Base-by-base conservation (phyloP, 2,797 vertebrate genomes). In the Gambusia yucatana region DNA sequence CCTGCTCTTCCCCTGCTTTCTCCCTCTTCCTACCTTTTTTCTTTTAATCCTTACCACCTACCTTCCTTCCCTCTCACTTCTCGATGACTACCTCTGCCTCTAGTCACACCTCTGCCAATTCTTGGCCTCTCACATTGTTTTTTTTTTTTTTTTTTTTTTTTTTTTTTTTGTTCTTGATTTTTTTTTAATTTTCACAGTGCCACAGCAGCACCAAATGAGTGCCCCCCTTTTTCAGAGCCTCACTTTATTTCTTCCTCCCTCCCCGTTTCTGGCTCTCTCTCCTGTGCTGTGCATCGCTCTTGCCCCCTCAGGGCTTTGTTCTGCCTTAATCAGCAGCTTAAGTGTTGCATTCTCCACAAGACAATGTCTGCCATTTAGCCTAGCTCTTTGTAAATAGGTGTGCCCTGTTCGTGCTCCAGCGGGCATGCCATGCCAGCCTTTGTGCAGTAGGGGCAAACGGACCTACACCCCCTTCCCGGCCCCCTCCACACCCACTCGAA, bases 271-370 rank as follows among this genome's bases (percentile, higher is more conserved):
- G 61, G 65, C 78, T 79, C 78, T 76, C 78, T 76, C 83, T 86
- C 73, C 43, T 71, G 0, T 85, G 86, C 75, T 82, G 80, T 87
- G 89, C 89, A 92, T 92, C 89, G 84, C 82, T 94, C 87, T 87
- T 93, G 89, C 84, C 93, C 93, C 92, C 91, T 87, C 83, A 73
- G 90, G 63, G 90, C 87, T 93, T 94, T 94, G 93, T 93, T 94
- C 92, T 93, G 90, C 91, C 89, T 92, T 94, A 94, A 94, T 95
- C 93, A 91, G 91, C 88, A 91, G 93, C 91, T 94, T 94, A 95
- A 94, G 89, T 94, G 93, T 94, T 94, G 93, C 92, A 93, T 93
- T 94, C 88, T 92, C 90, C 88, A 87, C 90, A 88, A 93, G 88
- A 92, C 90, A 94, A 93, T 94, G 89, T 86, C 88, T 91, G 87